phyloP scores from a whole-genome alignment of 2,888 invertebrate species.

The Eubasilissa splendida region DNA sequence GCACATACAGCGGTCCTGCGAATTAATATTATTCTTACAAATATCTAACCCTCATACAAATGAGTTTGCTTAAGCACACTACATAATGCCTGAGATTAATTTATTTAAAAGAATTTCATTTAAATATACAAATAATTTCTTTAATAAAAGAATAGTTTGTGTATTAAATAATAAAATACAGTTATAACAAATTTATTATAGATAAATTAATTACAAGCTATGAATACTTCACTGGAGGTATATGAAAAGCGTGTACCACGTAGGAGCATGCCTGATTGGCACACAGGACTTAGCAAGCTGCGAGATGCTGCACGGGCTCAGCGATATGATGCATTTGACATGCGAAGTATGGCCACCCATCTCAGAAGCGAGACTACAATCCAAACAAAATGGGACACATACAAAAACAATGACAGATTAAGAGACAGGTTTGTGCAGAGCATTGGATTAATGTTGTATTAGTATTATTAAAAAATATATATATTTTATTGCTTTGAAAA shows the following conservation, averaged over 20 bases:
- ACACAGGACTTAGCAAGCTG: constrained; percentile 80
- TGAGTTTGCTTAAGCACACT: too few relatives aligned
- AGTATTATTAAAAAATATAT: too few relatives aligned
- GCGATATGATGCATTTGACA: constrained; percentile 78
- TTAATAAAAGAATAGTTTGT: too few relatives aligned
- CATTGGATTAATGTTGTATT: background rate
- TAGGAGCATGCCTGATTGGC: constrained; percentile 82
- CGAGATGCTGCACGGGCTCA: constrained; percentile 80
- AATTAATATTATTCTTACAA: too few relatives aligned
- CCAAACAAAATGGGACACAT: constrained; percentile 84
- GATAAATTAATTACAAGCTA: constrained; percentile 9
- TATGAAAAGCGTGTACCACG: constrained; percentile 80
- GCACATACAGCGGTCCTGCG: too few relatives aligned
- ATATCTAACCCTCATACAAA: too few relatives aligned
- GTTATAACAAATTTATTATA: background rate
- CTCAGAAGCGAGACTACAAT: constrained; percentile 83
- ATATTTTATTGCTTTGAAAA: too few relatives aligned
- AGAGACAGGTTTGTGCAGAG: constrained; percentile 74
- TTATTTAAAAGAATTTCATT: too few relatives aligned
- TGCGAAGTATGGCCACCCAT: constrained; percentile 80
- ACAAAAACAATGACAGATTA: constrained; percentile 81
- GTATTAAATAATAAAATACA: too few relatives aligned
- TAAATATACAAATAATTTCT: too few relatives aligned
- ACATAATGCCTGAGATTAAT: too few relatives aligned
- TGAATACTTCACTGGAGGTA: constrained; percentile 63